Evolutionary conservation across 2,888 invertebrate genomes (phyloP).

Genomic region (Volucella zonaria): DNA sequence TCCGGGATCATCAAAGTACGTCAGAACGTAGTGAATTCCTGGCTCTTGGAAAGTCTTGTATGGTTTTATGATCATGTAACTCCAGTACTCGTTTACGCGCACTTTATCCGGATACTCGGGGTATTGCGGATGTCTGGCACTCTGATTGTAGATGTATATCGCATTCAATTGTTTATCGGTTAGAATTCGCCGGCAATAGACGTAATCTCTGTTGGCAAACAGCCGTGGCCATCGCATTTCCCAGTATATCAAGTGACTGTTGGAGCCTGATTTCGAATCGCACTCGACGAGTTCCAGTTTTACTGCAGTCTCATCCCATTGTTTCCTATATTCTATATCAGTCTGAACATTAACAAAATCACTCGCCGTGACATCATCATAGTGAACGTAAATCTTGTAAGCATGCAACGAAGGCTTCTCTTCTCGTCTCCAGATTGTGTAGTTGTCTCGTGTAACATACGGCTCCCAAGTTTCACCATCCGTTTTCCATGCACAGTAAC

Average conservation of each 20-base stretch:
- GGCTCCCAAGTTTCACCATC: conserved; percentile 84
- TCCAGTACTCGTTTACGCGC: conserved; percentile 92
- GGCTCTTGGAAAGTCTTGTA: conserved; percentile 80
- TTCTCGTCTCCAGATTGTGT: conserved; percentile 91
- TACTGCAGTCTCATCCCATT: conserved; percentile 92
- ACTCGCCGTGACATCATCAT: conserved; percentile 89
- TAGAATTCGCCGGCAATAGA: conserved; percentile 88
- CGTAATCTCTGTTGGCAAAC: conserved; percentile 93
- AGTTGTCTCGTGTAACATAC: conserved; percentile 90
- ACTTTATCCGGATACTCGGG: conserved; percentile 88
- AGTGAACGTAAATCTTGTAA: conserved; percentile 94
- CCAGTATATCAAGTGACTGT: conserved; percentile 92
- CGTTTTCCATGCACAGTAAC: conserved; percentile 81
- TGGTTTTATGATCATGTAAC: conserved; percentile 92
- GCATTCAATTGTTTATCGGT: conserved; percentile 85
- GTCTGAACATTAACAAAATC: conserved; percentile 93
- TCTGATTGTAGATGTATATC: conserved; percentile 87
- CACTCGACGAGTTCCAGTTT: conserved; percentile 88
- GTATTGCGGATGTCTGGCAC: conserved; percentile 87
- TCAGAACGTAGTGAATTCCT: conserved; percentile 88
- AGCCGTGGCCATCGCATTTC: conserved; percentile 93
- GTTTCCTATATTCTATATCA: conserved; percentile 89
- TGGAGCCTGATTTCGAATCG: conserved; percentile 84
- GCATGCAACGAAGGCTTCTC: conserved; percentile 88
- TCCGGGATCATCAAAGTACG: conserved; percentile 95